A percentile compares a stretch with the other conserved stretches of the same genome.
phyloP scores from a whole-genome alignment of 2,797 vertebrate genomes.

The Amniataba percoides region DNA sequence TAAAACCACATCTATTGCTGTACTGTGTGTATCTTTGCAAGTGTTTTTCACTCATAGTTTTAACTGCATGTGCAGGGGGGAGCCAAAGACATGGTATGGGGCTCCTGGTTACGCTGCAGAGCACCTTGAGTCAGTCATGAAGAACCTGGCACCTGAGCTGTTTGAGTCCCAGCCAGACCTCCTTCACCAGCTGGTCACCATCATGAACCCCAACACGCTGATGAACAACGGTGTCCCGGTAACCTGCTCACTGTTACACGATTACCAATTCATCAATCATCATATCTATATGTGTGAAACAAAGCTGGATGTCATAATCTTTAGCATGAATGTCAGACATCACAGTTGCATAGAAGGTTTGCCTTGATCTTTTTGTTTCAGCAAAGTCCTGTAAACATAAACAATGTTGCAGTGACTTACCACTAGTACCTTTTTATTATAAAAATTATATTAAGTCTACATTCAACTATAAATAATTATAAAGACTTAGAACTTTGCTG shows the following conservation, averaged over 20 bases:
- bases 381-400: neutral
- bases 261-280: slow-evolving; percentile 4
- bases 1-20: neutral
- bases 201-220: slow-evolving; percentile 99
- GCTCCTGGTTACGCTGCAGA: slow-evolving; percentile 96
- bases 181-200: slow-evolving; percentile 98
- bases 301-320: neutral
- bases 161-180: slow-evolving; percentile 98
- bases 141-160: slow-evolving; percentile 96
- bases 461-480: neutral
- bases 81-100: slow-evolving; percentile 99
- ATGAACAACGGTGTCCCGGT: slow-evolving; percentile 98
- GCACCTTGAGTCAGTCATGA: slow-evolving; percentile 97
- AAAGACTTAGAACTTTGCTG: neutral
- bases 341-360: neutral
- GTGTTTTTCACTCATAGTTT: slow-evolving; percentile 23
- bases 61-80: slow-evolving; percentile 88
- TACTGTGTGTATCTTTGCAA: too few species aligned
- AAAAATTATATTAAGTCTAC: neutral
- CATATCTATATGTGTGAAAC: slow-evolving; percentile 3
- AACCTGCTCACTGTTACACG: slow-evolving; percentile 67
- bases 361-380: neutral
- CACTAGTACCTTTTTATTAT: too few species aligned
- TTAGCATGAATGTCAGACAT: neutral
- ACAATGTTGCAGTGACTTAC: neutral